phyloP scores from a whole-genome alignment of 2,888 invertebrate genomes.

The Athalia rosae region DNA sequence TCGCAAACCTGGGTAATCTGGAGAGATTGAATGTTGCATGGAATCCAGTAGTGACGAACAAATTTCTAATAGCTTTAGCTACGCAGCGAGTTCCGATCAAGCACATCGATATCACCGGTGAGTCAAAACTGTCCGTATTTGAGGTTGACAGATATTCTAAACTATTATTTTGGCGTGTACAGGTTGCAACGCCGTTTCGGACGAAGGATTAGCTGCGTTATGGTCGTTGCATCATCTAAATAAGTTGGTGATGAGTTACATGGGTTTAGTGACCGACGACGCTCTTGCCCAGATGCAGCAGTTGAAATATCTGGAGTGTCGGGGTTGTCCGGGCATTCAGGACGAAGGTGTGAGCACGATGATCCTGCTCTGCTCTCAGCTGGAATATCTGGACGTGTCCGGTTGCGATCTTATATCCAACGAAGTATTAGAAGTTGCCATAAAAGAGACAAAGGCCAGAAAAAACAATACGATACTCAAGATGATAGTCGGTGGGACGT shows the following conservation, averaged over 20 bases:
- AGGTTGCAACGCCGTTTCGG: constrained; percentile 59
- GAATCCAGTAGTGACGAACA: constrained; percentile 75
- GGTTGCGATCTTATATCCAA: constrained; percentile 60
- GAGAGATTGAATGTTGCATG: constrained; percentile 73
- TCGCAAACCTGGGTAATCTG: constrained; percentile 73
- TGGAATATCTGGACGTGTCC: constrained; percentile 65
- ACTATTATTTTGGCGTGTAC: neutral
- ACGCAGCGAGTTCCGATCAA: constrained; percentile 59
- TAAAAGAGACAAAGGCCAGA: constrained; percentile 60
- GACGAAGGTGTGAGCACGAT: constrained; percentile 59
- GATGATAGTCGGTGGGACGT: constrained; percentile 63
- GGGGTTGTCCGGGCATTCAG: constrained; percentile 56
- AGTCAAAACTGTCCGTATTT: too few species aligned
- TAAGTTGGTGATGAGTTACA: constrained; percentile 60
- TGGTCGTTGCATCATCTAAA: constrained; percentile 61
- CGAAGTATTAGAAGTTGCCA: constrained; percentile 58
- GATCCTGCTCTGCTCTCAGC: constrained; percentile 57
- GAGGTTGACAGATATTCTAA: neutral
- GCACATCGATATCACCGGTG: constrained; percentile 62
- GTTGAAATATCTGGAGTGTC: constrained; percentile 63
- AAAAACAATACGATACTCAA: constrained; percentile 63
- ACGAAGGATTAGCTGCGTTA: constrained; percentile 59
- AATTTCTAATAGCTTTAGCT: constrained; percentile 75
- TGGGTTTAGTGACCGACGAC: constrained; percentile 58
- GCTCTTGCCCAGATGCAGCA: constrained; percentile 58